Evolutionary conservation across 2,797 vertebrate species (phyloP), one percentile per base, ranked within the genome.

Genomic region (Falco berigora): DNA sequence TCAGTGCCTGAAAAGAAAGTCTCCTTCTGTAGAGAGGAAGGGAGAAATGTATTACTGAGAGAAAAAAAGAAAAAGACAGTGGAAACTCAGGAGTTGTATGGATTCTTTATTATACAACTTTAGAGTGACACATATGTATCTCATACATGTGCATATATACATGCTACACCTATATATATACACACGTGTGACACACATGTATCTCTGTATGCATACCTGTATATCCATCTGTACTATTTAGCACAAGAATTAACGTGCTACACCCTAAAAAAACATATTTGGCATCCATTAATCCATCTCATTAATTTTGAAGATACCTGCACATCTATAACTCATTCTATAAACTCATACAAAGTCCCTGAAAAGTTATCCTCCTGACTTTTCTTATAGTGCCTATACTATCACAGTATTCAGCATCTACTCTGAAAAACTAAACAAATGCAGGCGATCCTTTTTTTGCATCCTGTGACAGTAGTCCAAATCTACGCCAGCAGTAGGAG

Each of bases 181-280:
- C 1, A 1, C 18, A 12, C 30, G 14, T 47, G 46, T 28, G 20
- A 61, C 34, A 59, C 34, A 59, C 3, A 4, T 3, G 1, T 52
- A 42, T 40, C 19, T 76, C 59, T 30, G 14, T 16, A 68, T 25
- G 12, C 30, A 67, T 30, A 71, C 40, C 8, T 63, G 24, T 25
- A 40, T 42, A 49, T 40, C 30, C 49, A 86, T 34, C 40, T 40
- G 34, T 77, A 49, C 42, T 42, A 63, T 49, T 90, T 59, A 74
- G n/a, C 55, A 55, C 5, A 52, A 73, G 7, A 20, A 68, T 47
- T 83, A 74, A 46, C 10, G 8, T 49, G 19, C 13, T 64, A 78
- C 83, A 69, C 7, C 5, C 20, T 28, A 42, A 66, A 79, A 72
- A 44, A 44, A 67, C 36, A 25, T 5, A 86, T 18, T 52, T 86